phyloP scores from a whole-genome alignment of 2,113 vertebrate species.

The Colossoma macropomum region DNA sequence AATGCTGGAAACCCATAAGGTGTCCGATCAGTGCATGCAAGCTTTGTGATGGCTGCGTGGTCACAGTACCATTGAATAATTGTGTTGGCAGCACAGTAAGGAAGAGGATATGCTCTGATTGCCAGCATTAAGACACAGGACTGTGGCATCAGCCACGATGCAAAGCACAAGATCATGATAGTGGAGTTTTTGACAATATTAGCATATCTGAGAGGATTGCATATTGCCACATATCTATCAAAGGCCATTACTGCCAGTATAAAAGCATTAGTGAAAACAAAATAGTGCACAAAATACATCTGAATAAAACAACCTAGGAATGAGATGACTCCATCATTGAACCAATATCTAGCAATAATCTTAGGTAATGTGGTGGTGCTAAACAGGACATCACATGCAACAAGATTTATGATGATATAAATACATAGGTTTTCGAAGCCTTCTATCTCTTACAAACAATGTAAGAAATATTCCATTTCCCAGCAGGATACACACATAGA shows the following conservation, averaged over 20 bases:
- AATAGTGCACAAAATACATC: conserved; percentile 63
- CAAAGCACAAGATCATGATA: conserved; percentile 54
- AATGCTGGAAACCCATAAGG: conserved; percentile 58
- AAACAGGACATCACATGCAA: conserved; percentile 57
- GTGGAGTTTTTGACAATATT: conserved; percentile 57
- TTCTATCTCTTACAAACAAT: conserved; percentile 44
- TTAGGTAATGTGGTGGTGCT: conserved; percentile 63
- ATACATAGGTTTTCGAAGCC: conserved; percentile 62
- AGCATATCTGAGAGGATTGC: conserved; percentile 66
- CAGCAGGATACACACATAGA: conserved; percentile 53
- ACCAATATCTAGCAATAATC: conserved; percentile 59
- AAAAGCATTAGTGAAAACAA: conserved; percentile 61
- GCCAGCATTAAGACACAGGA: conserved; percentile 29
- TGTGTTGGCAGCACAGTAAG: conserved; percentile 67
- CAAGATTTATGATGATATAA: conserved; percentile 57
- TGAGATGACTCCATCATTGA: conserved; percentile 48
- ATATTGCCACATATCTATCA: conserved; percentile 70
- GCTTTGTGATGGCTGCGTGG: conserved; percentile 60
- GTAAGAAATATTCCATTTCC: conserved; percentile 51
- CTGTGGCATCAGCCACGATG: conserved; percentile 49
- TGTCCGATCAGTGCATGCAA: conserved; percentile 65
- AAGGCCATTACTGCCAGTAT: conserved; percentile 69
- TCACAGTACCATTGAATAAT: conserved; percentile 73
- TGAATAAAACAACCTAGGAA: conserved; percentile 60
- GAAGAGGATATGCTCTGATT: conserved; percentile 66